Conservation (phyloP, 2,797 vertebrate species). For the Helicolenus hilgendorfi region DNA sequence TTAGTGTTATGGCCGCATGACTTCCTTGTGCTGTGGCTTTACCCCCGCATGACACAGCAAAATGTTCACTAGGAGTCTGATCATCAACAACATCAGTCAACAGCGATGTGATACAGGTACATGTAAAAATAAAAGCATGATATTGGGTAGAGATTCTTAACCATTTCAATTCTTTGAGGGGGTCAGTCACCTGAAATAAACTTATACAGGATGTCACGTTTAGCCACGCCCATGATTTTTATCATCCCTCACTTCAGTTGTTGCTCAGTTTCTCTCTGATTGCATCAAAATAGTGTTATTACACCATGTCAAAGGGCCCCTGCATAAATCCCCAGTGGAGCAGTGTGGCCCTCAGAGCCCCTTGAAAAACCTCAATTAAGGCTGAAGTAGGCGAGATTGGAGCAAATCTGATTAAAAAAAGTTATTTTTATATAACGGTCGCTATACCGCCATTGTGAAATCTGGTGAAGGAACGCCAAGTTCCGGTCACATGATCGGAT, state of each 20-base stretch:
- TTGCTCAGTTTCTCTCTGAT: not conserved
- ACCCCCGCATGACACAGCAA: not conserved
- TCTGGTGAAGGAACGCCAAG: too few relatives aligned
- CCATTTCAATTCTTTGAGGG: not conserved
- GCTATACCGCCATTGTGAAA: too few relatives aligned
- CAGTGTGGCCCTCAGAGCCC: slow-evolving; percentile 39
- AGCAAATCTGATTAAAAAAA: too few relatives aligned
- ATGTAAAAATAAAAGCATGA: not conserved
- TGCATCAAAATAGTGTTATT: not conserved
- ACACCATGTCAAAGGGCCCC: slow-evolving; percentile 9
- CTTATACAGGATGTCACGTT: too few relatives aligned
- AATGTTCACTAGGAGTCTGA: not conserved
- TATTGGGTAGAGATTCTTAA: not conserved
- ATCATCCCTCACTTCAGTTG: not conserved
- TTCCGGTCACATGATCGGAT: too few relatives aligned
- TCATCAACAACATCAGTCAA: not conserved
- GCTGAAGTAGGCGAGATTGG: too few relatives aligned
- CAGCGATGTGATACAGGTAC: not conserved
- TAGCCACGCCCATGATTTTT: not conserved
- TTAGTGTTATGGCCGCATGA: not conserved
- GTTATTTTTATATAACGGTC: too few relatives aligned
- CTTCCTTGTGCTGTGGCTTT: too few relatives aligned
- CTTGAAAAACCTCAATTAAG: slow-evolving; percentile 76
- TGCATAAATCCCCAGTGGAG: slow-evolving; percentile 34
- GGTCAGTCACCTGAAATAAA: not conserved